phyloP scores from a whole-genome alignment of 2,888 invertebrate genomes.

The Metopia argyrocephala region DNA sequence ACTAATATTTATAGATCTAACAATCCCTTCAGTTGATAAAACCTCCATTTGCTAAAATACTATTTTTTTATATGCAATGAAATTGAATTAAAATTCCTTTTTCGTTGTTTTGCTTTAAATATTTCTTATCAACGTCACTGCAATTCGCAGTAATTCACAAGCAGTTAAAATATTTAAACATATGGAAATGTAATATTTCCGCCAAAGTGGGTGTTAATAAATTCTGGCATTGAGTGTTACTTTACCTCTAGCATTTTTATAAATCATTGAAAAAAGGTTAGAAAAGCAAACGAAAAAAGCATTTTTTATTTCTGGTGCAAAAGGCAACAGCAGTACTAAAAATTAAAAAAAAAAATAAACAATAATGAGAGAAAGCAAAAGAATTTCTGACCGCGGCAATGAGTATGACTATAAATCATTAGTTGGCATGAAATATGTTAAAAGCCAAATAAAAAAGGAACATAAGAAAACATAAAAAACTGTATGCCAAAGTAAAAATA shows the following conservation, averaged over 20 bases:
- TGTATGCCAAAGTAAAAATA: not conserved
- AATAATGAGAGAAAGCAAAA: constrained; percentile 4
- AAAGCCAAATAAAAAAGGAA: constrained; percentile 68
- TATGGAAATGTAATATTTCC: not conserved
- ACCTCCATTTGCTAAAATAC: no score
- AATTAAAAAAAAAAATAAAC: not conserved
- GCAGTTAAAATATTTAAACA: not conserved
- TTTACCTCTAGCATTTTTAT: not conserved
- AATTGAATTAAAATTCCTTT: not conserved
- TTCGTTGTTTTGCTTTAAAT: not conserved
- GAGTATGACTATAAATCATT: constrained; percentile 72
- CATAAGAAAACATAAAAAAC: not conserved
- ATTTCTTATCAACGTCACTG: not conserved
- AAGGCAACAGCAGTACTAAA: not conserved
- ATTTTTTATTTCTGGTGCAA: not conserved
- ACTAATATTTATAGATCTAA: no score
- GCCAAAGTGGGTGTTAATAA: not conserved
- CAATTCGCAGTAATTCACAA: not conserved
- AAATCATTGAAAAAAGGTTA: not conserved
- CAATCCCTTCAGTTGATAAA: no score
- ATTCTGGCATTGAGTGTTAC: not conserved
- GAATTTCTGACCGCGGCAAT: constrained; percentile 60
- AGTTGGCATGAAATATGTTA: constrained; percentile 74
- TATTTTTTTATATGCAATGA: not conserved
- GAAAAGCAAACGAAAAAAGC: not conserved